Conservation (phyloP, 2,797 vertebrate species). For the Huso huso region DNA sequence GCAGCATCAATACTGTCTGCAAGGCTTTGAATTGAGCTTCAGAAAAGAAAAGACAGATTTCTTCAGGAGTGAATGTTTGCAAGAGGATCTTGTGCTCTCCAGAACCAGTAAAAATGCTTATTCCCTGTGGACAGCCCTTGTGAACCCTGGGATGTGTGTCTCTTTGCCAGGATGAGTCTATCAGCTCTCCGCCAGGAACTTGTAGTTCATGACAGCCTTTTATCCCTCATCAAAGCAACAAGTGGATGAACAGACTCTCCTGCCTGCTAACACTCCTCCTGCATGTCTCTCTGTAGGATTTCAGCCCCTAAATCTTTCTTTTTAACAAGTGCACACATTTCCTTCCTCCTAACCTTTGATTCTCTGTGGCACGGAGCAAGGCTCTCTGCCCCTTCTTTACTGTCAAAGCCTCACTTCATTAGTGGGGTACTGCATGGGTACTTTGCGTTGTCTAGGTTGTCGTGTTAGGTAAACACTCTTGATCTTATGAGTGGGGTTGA, state of each 20-base stretch:
- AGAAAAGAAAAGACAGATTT: background rate
- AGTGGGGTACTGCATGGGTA: too few relatives aligned
- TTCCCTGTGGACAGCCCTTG: constrained; percentile 16
- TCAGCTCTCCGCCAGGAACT: constrained; percentile 58
- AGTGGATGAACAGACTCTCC: constrained; percentile 74
- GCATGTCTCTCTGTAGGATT: constrained; percentile 51
- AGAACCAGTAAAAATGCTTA: constrained; percentile 10
- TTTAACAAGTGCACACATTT: constrained; percentile 70
- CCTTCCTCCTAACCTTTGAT: constrained; percentile 50
- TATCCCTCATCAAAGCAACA: constrained; percentile 82
- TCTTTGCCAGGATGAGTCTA: constrained; percentile 50
- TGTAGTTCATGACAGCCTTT: constrained; percentile 68
- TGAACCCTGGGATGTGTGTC: constrained; percentile 33
- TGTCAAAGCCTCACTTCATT: too few relatives aligned
- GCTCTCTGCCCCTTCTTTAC: constrained; percentile 25
- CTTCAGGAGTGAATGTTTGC: background rate
- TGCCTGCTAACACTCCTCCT: constrained; percentile 42
- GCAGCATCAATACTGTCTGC: constrained; percentile 27
- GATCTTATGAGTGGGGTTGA: too few relatives aligned
- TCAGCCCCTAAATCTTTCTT: constrained; percentile 67
- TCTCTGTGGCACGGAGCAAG: constrained; percentile 35
- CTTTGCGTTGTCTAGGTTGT: too few relatives aligned
- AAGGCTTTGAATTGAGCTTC: constrained; percentile 1
- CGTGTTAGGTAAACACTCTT: too few relatives aligned
- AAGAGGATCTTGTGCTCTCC: background rate